These are phyloP conservation scores for Eulemur rubriventer DNA, from an alignment of 2,797 vertebrate genomes.

Conservation along the genomic window DNA sequence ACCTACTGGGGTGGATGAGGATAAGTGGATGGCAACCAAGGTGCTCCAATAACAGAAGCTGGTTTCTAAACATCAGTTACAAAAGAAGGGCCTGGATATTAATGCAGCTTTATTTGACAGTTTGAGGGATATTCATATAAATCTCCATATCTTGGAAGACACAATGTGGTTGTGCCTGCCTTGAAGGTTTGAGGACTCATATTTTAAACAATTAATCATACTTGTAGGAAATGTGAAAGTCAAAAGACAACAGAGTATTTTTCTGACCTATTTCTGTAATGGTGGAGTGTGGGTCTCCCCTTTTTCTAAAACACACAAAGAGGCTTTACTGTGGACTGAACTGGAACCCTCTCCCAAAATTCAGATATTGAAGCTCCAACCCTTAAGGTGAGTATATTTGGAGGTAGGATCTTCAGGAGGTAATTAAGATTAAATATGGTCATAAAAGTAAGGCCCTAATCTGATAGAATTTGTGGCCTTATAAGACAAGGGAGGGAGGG, in stretches of 20 bases:
- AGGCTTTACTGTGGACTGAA: not conserved
- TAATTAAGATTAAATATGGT: not conserved
- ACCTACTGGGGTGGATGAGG: not conserved
- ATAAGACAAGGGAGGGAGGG: not conserved
- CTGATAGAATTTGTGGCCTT: not conserved
- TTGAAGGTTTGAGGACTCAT: not conserved
- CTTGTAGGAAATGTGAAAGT: not conserved
- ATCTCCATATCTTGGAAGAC: not conserved
- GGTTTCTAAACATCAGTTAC: not conserved
- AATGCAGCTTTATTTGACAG: not conserved
- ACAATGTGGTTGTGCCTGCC: not conserved
- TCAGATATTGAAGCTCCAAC: not conserved
- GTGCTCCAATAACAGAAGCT: not conserved
- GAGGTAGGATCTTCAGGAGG: not conserved
- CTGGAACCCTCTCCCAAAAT: not conserved
- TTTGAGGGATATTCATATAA: not conserved
- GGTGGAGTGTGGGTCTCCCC: not conserved
- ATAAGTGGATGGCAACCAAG: not conserved
- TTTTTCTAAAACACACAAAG: not conserved
- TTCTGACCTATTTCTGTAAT: not conserved
- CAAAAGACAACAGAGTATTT: not conserved
- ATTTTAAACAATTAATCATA: not conserved
- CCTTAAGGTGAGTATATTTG: not conserved
- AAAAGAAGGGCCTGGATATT: not conserved
- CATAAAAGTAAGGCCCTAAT: not conserved